Percentiles rank a stretch among this genome's conserved stretches.
These are phyloP conservation scores for Zootoca vivipara DNA, from an alignment of 2,113 vertebrate genomes.

Conservation along the genomic window DNA sequence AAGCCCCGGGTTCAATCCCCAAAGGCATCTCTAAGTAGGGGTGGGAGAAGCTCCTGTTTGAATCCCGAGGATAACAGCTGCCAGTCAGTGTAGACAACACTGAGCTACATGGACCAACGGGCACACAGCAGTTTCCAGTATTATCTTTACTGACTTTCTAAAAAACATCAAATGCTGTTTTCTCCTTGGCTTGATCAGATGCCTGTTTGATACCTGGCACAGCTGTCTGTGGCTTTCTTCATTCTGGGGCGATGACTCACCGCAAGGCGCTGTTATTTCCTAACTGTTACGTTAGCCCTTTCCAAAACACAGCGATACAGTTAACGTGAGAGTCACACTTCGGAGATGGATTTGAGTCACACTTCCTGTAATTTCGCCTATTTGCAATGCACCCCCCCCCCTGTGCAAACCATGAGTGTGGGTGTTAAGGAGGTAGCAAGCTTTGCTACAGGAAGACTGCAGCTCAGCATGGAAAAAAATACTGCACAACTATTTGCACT, in stretches of 20 bases:
- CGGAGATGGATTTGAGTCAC: not conserved
- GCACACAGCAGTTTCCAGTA: too few relatives aligned
- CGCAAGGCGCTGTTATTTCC: not conserved
- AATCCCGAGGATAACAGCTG: too few relatives aligned
- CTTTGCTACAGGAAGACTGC: not conserved
- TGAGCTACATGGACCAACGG: too few relatives aligned
- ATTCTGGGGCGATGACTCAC: not conserved
- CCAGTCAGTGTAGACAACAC: too few relatives aligned
- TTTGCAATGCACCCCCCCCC: too few relatives aligned
- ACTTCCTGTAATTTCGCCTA: slow-evolving; percentile 1
- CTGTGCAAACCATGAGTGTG: not conserved
- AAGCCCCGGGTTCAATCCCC: too few relatives aligned
- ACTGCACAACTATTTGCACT: not conserved
- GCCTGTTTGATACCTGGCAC: not conserved
- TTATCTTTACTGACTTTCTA: not conserved
- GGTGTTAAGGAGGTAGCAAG: too few relatives aligned
- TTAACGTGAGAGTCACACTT: slow-evolving; percentile 18
- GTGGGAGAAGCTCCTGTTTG: too few relatives aligned
- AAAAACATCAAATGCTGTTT: too few relatives aligned
- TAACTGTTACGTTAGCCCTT: not conserved
- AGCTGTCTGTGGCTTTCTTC: not conserved
- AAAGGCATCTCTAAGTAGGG: too few relatives aligned
- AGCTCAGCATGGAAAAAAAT: not conserved
- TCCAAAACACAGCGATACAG: slow-evolving; percentile 2
- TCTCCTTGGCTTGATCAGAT: not conserved